Evolutionary conservation across 2,888 invertebrate genomes (phyloP), one percentile per base, ranked within the genome.

Genomic region (Charanyca ferruginea): DNA sequence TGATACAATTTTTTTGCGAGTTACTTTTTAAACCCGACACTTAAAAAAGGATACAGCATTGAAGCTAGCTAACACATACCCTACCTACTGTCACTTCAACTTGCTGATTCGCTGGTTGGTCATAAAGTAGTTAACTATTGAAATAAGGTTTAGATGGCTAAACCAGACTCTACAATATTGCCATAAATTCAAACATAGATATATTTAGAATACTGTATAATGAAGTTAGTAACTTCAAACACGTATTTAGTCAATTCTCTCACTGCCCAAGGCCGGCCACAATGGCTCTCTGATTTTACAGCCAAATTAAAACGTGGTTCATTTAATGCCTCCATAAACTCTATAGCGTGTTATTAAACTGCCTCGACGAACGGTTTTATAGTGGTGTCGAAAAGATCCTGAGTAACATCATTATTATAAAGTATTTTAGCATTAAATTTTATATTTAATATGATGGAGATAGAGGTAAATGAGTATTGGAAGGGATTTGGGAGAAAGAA

Each of bases 261-360:
- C 9, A 53, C 23, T 66, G 23, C 58, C 47, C 47, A 65, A 79
- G 71, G 47, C 64, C 23, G 44, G 28, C 62, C 48, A 60, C 67
- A 73, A 70, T 66, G 25, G 57, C 58, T 62, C 35, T 80, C 61
- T 49, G 66, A 76, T 79, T 92, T 91, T 89, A 93, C 85, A 88
- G 66, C 89, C 85, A 85, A 90, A 91, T 90, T 89, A 90, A 90
- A 89, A 83, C 80, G 69, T 79, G 66, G 74, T 73, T 63, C 66
- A 62, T 84, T 90, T 89, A 89, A 85, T 84, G 82, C 81, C 76
- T 61, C 80, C 86, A 89, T 93, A 91, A 92, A 92, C 84, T 81
- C 82, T 83, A 88, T 83, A 78, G 83, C 82, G 67, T 80, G 81
- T 87, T 88, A 89, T 88, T 89, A 87, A 87, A 87, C 75, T 75